These are phyloP conservation scores for Dryobotodes eremita DNA, from an alignment of 2,888 invertebrate genomes.

Conservation along the genomic window DNA sequence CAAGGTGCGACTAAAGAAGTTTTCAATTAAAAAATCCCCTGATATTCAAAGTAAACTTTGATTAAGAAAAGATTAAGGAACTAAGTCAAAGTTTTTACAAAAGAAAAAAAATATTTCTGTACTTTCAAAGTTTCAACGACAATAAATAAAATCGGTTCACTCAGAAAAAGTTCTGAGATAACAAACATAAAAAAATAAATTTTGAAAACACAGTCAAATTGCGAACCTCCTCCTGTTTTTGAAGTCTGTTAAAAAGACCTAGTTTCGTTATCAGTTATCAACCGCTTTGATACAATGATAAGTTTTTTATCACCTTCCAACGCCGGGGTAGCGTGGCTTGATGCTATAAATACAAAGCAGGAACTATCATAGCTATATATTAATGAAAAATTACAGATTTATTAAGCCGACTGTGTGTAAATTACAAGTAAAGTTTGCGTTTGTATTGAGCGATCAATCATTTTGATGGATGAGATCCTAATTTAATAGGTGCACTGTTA, in stretches of 20 bases:
- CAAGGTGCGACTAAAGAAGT: not conserved
- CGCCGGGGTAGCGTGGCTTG: conserved; percentile 50
- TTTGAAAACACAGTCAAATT: too few relatives aligned
- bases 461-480: conserved; percentile 45
- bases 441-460: conserved; percentile 44
- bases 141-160: conserved; percentile 7
- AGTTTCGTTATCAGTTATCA: conserved; percentile 65
- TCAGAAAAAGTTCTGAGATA: too few relatives aligned
- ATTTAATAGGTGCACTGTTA: conserved; percentile 4
- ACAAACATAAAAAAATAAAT: too few relatives aligned
- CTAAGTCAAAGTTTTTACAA: not conserved
- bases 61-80: not conserved
- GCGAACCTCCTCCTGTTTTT: too few relatives aligned
- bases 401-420: conserved; percentile 26
- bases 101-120: not conserved
- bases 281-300: conserved; percentile 52
- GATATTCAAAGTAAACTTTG: not conserved
- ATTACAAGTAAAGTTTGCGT: conserved; percentile 20
- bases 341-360: conserved; percentile 44
- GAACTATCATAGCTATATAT: conserved; percentile 39
- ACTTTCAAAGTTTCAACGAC: conserved; percentile 1
- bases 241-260: conserved; percentile 36
- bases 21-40: not conserved
- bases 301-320: conserved; percentile 46
- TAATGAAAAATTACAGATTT: conserved; percentile 46